Evolutionary conservation across 2,797 vertebrate genomes (phyloP).

Genomic region (Graptemys geographica): DNA sequence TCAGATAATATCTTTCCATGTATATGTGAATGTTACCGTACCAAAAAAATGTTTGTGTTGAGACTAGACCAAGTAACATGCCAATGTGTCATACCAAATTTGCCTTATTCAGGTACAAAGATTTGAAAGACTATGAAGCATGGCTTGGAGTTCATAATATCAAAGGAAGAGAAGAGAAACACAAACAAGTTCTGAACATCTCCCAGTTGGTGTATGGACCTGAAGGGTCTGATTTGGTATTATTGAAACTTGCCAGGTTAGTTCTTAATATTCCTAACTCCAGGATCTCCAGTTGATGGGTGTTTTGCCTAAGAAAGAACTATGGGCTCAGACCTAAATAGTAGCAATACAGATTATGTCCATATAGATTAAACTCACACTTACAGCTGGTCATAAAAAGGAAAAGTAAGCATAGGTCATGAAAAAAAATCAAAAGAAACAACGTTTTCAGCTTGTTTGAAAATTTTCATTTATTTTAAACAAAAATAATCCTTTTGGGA

Average conservation of each 20-base stretch:
- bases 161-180: slow-evolving; percentile 85
- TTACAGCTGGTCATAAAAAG: background rate
- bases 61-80: slow-evolving; percentile 1
- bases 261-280: slow-evolving; percentile 47
- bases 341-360: background rate
- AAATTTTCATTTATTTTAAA: background rate
- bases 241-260: slow-evolving; percentile 92
- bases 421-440: background rate
- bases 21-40: background rate
- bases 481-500: background rate
- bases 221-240: slow-evolving; percentile 90
- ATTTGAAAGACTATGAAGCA: slow-evolving; percentile 93
- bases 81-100: background rate
- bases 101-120: slow-evolving; percentile 86
- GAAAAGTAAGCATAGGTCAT: background rate
- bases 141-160: slow-evolving; percentile 94
- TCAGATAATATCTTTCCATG: background rate
- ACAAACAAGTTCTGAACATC: slow-evolving; percentile 91
- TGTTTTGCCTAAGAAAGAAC: background rate
- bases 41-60: background rate
- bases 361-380: background rate
- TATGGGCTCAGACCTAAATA: background rate
- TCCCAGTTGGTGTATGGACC: slow-evolving; percentile 95
- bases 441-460: background rate
- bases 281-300: background rate